Base-by-base conservation (phyloP, 1,140 invertebrate species). In the Dufourea novaeangliae region DNA sequence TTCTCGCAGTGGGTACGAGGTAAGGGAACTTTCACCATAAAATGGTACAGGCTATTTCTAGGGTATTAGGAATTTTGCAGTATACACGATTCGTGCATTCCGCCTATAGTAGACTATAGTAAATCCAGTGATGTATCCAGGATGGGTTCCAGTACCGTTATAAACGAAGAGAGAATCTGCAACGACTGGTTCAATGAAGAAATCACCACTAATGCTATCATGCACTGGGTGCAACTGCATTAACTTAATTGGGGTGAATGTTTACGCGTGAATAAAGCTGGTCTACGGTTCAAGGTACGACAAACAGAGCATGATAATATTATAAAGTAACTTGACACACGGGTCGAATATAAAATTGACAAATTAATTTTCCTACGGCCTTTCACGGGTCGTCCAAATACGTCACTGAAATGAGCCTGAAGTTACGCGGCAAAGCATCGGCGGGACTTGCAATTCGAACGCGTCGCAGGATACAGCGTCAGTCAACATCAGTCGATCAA, bases 1-100 rank as follows among this genome's bases (percentile, higher is more conserved):
- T 39, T n/a, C n/a, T n/a, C 39, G 29, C 20, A 59, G 32, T 22
- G 44, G 46, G 32, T 29, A 54, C 41, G 29, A 34, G 37, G 39
- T 12, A 54, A 46, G 20, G 59, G 25, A 46, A 76, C 73, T 76
- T 76, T 76, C 73, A 76, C 72, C 72, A 27, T 27, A 68, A 68
- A 44, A 3, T 12, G 22, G 64, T 59, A 27, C 32, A 39, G 22
- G 25, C 12, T 22, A 39, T 61, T 59, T 46, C 54, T 75, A 69
- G n/a, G n/a, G 22, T 69, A 61, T 46, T 59, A 76, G 54, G 54
- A 50, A 59, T 59, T 17, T n/a, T 69, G 12, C 29, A 22, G 17
- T 20, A n/a, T n/a, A 10, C 7, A 5, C 25, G 56, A 20, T 27
- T 12, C 11, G 17, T 44, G 12, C n/a, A 37, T 22, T 27, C 25